Evolutionary conservation across 2,113 vertebrate species (phyloP), one percentile per base, ranked within the genome.

Genomic region (Istiophorus platypterus): DNA sequence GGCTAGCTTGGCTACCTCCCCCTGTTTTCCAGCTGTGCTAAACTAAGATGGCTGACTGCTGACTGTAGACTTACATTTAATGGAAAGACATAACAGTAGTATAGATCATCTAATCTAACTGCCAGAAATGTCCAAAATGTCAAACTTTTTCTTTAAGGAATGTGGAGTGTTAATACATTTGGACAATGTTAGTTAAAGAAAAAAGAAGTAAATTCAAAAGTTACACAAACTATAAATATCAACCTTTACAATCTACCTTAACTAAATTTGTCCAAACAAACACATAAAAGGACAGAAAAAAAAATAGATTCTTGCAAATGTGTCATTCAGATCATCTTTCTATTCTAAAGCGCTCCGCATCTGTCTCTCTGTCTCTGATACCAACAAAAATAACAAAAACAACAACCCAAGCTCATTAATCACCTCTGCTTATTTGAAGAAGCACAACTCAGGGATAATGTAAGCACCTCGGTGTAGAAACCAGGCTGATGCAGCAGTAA

Each of bases 381-480:
- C 27, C 63, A 75, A 1, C 20, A 78, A 22, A 52, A 82, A 72
- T 52, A 85, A 57, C 22, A 24, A 39, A 17, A 37, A 2, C 31
- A 58, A 24, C 51, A 56, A 59, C 45, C 37, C 52, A 56, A 61
- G 56, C 85, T 64, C 80, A 86, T 86, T 61, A 47, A 74, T 85
- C 73, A 72, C 70, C 62, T 78, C 62, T 74, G 81, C 80, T 89
- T 85, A 85, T 88, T 67, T 84, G 63, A 73, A 76, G 56, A 73
- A 42, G 45, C 62, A 63, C 13, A 9, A 42, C 24, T 82, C 45
- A 52, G 7, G 27, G 65, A 81, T 81, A 79, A 75, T 52, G 74
- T 67, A 31, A 82, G 39, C 49, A 74, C 78, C 80, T 68, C 42
- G n/a, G 56, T 15, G 7, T 8, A 67, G 71, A 73, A 69, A 73